Conservation (phyloP, 2,888 invertebrate species). For the Pecten maximus region DNA sequence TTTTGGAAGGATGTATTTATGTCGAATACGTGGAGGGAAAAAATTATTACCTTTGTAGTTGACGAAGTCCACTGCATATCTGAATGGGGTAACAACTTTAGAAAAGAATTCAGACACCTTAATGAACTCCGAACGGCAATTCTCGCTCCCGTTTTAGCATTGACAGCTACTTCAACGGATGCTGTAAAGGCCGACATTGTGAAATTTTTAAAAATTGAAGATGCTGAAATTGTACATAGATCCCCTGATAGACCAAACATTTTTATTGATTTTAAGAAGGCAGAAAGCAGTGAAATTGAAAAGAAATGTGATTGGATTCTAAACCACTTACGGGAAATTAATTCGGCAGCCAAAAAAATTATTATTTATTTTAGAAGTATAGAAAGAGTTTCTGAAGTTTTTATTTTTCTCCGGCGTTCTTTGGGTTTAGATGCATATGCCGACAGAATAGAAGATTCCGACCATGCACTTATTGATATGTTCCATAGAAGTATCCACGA, state of each 20-base stretch:
- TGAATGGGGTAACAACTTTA: conserved; percentile 59
- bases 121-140: too few relatives aligned
- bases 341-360: conserved; percentile 48
- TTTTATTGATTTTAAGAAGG: conserved; percentile 48
- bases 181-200: too few relatives aligned
- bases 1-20: conserved; percentile 54
- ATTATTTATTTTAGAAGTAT: conserved; percentile 58
- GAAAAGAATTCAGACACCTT: conserved; percentile 53
- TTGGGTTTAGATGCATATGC: conserved; percentile 51
- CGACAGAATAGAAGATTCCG: conserved; percentile 44
- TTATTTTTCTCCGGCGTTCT: conserved; percentile 51
- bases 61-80: conserved; percentile 63
- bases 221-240: conserved; percentile 48
- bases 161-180: too few relatives aligned
- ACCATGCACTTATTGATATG: conserved; percentile 58
- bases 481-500: conserved; percentile 57
- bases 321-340: conserved; percentile 50
- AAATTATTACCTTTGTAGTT: conserved; percentile 47
- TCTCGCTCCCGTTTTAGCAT: too few relatives aligned
- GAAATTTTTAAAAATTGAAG: too few relatives aligned
- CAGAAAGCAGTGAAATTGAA: too few relatives aligned
- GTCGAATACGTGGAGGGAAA: conserved; percentile 49
- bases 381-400: conserved; percentile 55
- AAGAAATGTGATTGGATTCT: conserved; percentile 47
- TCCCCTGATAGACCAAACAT: conserved; percentile 51